Conservation (phyloP, 2,113 vertebrate genomes). For the Protobothrops mucrosquamatus region DNA sequence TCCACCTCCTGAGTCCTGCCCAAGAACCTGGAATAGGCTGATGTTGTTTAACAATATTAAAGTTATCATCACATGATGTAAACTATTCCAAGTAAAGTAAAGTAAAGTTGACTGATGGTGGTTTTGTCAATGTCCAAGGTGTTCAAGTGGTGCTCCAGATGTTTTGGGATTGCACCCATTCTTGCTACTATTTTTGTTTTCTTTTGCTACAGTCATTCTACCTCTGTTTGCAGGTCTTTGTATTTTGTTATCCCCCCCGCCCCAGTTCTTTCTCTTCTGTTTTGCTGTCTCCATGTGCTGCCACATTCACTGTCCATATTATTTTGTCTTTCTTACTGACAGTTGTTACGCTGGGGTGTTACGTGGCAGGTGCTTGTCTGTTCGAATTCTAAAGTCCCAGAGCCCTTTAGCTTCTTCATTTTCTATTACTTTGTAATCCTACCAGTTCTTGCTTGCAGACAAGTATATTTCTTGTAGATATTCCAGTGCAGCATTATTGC, state of each 20-base stretch:
- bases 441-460: not conserved
- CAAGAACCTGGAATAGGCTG: not conserved
- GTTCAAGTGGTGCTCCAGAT: not conserved
- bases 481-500: not conserved
- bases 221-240: no score
- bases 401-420: not conserved
- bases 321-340: not conserved
- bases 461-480: not conserved
- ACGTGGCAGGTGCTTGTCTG: not conserved
- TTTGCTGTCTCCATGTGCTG: not conserved
- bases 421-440: not conserved
- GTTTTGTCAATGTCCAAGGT: not conserved
- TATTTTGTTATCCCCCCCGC: no score
- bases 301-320: not conserved
- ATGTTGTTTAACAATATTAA: not conserved
- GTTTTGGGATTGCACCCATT: not conserved
- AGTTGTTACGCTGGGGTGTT: not conserved
- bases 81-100: not conserved
- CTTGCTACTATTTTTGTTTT: not conserved
- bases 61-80: not conserved
- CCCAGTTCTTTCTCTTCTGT: not conserved
- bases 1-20: no score
- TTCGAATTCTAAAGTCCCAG: not conserved
- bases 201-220: not conserved
- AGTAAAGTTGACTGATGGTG: not conserved